phyloP scores from a whole-genome alignment of 2,888 invertebrate species.

The Coenonympha glycerion region DNA sequence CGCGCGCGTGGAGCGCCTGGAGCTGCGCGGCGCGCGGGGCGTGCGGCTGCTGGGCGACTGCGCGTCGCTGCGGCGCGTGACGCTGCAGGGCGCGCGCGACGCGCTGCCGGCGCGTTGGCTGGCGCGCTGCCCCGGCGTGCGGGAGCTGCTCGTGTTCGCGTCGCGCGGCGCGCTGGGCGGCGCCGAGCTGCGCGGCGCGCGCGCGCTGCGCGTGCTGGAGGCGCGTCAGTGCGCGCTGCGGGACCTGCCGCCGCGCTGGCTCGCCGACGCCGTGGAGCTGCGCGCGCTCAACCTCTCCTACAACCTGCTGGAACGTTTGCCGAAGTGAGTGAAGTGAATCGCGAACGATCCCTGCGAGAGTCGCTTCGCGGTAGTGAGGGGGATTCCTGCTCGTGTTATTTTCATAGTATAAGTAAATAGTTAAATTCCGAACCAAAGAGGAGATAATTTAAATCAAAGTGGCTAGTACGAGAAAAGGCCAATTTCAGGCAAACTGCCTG shows the following conservation, averaged over 20 bases:
- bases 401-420: too few relatives aligned
- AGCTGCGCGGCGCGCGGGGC: slow-evolving; percentile 10
- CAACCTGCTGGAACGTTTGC: slow-evolving; percentile 22
- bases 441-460: too few relatives aligned
- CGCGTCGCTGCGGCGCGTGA: slow-evolving; percentile 19
- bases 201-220: slow-evolving; percentile 15
- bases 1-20: slow-evolving; percentile 16
- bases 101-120: slow-evolving; percentile 21
- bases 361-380: too few relatives aligned
- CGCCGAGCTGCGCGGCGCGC: slow-evolving; percentile 16
- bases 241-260: slow-evolving; percentile 21
- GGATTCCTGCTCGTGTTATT: too few relatives aligned
- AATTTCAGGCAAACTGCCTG: too few relatives aligned
- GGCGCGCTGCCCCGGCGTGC: slow-evolving; percentile 14
- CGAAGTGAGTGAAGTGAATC: slow-evolving; percentile 25
- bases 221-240: slow-evolving; percentile 15
- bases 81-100: background rate
- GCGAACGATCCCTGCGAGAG: too few relatives aligned
- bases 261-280: slow-evolving; percentile 20
- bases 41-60: slow-evolving; percentile 21
- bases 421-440: too few relatives aligned
- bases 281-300: slow-evolving; percentile 21
- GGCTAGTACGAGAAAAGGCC: too few relatives aligned
- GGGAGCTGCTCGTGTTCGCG: slow-evolving; percentile 9
- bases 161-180: slow-evolving; percentile 9